Conservation (phyloP, 2,797 vertebrate genomes). For the Phyllotis vaccarum region DNA sequence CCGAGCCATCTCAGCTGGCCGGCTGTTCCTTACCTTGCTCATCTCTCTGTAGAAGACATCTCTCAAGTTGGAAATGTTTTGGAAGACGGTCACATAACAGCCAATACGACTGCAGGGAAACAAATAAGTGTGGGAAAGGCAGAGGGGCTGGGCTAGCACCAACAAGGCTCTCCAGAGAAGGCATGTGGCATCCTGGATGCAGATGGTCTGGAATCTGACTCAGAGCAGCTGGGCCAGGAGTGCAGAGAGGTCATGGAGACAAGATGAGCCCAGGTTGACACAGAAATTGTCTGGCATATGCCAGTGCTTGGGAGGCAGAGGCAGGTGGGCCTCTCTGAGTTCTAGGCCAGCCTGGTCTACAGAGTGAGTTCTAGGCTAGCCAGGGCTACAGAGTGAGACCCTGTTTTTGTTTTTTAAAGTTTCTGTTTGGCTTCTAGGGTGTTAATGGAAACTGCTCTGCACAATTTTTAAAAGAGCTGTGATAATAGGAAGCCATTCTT, state of each 20-base stretch:
- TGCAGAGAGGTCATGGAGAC: not conserved
- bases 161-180: not conserved
- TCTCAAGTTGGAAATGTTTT: conserved; percentile 93
- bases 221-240: not conserved
- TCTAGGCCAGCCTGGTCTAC: not conserved
- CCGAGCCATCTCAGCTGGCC: not conserved
- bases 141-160: not conserved
- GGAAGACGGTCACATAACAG: conserved; percentile 95
- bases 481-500: conserved; percentile 43
- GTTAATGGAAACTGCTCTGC: conserved; percentile 49
- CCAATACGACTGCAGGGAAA: conserved; percentile 91
- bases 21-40: conserved; percentile 89
- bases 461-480: conserved; percentile 46
- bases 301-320: no score
- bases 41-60: conserved; percentile 96
- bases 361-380: not conserved
- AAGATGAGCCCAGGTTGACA: not conserved
- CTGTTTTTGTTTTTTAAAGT: not conserved
- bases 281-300: not conserved
- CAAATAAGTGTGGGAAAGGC: conserved; percentile 48
- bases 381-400: not conserved
- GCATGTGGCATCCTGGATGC: not conserved
- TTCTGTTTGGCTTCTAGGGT: conserved; percentile 2
- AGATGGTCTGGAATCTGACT: not conserved
- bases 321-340: no score